Conservation (phyloP, 1,140 invertebrate genomes). For the Sipha flava region DNA sequence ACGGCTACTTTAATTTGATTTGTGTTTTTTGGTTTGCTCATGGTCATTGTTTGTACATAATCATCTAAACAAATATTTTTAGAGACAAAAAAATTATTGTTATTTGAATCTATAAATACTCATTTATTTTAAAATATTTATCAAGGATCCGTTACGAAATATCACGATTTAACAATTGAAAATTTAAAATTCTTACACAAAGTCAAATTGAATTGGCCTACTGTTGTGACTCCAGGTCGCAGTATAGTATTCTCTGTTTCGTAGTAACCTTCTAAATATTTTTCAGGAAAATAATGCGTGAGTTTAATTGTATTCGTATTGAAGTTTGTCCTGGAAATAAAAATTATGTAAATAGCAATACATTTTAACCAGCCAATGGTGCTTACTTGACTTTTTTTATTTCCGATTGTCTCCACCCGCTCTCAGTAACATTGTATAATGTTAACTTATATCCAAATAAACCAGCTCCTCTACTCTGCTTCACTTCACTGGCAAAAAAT, state of each 20-base stretch:
- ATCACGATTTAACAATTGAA: background rate
- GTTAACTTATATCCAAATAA: conserved; percentile 59
- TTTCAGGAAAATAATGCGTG: conserved; percentile 72
- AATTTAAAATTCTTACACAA: conserved; percentile 50
- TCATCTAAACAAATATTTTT: conserved; percentile 38
- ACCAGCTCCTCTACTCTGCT: conserved; percentile 52
- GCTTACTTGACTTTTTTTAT: conserved; percentile 59
- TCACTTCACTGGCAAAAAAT: conserved; percentile 58
- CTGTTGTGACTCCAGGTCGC: conserved; percentile 51
- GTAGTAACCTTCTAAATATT: conserved; percentile 60
- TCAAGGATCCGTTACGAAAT: background rate
- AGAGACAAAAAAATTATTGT: background rate
- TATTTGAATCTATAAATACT: too few relatives aligned
- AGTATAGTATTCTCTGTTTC: conserved; percentile 55
- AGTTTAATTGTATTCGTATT: conserved; percentile 56
- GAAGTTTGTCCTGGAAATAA: conserved; percentile 54
- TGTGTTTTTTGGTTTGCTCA: conserved; percentile 48
- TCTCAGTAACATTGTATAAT: conserved; percentile 63
- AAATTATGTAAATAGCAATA: background rate
- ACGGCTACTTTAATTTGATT: conserved; percentile 55
- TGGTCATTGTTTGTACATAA: conserved; percentile 58
- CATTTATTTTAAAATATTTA: background rate
- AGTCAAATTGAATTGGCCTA: conserved; percentile 62
- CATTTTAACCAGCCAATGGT: too few relatives aligned
- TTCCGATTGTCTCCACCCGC: conserved; percentile 64